Conservation (phyloP, 2,113 vertebrate genomes). For the Crotalus viridis region DNA sequence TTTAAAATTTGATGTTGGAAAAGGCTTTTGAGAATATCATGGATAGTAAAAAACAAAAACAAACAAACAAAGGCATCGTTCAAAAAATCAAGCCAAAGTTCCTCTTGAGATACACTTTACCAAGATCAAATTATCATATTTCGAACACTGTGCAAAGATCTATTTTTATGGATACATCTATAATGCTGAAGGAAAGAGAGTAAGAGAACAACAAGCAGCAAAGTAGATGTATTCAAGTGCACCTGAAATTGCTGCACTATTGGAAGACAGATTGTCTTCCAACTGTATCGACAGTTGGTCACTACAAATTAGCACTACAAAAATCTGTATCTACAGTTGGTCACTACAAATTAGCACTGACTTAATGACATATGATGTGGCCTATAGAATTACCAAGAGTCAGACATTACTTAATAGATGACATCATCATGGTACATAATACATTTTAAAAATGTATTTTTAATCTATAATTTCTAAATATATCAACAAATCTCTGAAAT, state of each 20-base stretch:
- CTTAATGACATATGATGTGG: background rate
- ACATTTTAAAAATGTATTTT: background rate
- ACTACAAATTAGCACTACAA: background rate
- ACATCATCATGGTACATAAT: background rate
- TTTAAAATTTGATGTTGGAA: background rate
- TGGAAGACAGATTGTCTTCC: background rate
- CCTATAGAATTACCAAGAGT: background rate
- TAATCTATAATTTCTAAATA: background rate
- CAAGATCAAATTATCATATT: background rate
- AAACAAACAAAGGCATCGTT: background rate
- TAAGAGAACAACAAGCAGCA: background rate
- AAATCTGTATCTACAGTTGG: background rate
- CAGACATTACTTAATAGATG: background rate
- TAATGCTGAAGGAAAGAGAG: background rate
- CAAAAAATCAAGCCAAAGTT: background rate
- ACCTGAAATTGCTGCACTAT: background rate
- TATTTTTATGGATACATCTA: background rate
- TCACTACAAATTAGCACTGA: background rate
- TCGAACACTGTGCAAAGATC: background rate
- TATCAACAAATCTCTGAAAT: background rate
- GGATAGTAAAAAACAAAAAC: background rate
- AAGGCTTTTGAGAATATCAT: background rate
- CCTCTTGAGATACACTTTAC: background rate
- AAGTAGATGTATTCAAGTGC: background rate
- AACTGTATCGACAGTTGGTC: background rate